Conservation (phyloP, 2,797 vertebrate species). For the Aeoliscus strigatus region DNA sequence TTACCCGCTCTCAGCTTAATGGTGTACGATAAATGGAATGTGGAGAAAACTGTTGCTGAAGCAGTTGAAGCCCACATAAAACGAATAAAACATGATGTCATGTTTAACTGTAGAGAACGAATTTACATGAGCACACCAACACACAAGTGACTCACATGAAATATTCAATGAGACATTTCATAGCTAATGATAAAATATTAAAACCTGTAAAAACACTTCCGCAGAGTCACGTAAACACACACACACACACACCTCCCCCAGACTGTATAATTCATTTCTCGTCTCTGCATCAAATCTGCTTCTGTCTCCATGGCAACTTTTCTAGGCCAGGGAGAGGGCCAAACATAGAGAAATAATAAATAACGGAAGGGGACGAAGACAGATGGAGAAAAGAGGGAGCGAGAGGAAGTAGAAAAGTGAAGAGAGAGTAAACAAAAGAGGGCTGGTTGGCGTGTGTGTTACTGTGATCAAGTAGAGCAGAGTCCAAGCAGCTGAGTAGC, state of each 20-base stretch:
- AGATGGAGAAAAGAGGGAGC: constrained; percentile 16
- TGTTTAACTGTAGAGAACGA: constrained; percentile 26
- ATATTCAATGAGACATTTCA: constrained; percentile 51
- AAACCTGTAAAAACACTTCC: constrained; percentile 41
- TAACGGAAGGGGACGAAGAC: constrained; percentile 19
- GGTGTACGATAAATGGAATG: constrained; percentile 2
- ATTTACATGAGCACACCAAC: background rate
- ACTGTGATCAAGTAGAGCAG: background rate
- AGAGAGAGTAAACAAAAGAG: constrained; percentile 7
- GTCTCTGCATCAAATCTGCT: constrained; percentile 72
- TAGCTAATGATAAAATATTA: constrained; percentile 55
- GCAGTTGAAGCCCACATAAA: constrained; percentile 19
- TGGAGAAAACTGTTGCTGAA: constrained; percentile 2
- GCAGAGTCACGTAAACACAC: constrained; percentile 32
- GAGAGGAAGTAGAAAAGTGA: background rate
- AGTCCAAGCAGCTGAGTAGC: constrained; percentile 5
- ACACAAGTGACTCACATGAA: constrained; percentile 27
- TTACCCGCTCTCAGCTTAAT: background rate
- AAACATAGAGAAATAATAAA: constrained; percentile 50
- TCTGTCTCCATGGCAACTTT: constrained; percentile 77
- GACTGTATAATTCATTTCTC: constrained; percentile 72
- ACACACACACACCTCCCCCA: constrained; percentile 19
- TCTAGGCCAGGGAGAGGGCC: constrained; percentile 65
- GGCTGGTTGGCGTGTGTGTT: constrained; percentile 3
- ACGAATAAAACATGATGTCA: constrained; percentile 46